A percentile compares a stretch with the other conserved stretches of the same genome.
Conservation (phyloP, 2,888 invertebrate species). For the Cephalotes varians region DNA sequence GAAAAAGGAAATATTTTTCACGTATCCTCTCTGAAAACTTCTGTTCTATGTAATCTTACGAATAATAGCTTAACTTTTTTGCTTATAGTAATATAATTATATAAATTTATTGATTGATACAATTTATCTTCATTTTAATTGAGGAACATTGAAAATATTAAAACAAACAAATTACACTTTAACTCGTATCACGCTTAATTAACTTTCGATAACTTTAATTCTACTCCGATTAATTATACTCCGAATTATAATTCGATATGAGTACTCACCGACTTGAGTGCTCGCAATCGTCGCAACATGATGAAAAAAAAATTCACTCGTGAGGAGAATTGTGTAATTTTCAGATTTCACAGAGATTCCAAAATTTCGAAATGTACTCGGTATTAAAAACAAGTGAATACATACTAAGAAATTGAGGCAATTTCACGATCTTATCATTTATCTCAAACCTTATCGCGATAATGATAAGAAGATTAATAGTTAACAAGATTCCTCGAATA, state of each 20-base stretch:
- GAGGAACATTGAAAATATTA: not conserved
- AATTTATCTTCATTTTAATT: not conserved
- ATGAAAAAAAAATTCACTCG: conserved; percentile 10
- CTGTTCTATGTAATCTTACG: not conserved
- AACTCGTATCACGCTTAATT: not conserved
- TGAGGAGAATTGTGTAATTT: conserved; percentile 23
- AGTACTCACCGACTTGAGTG: conserved; percentile 77
- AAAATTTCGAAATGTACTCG: conserved; percentile 9
- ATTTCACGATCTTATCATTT: conserved; percentile 63
- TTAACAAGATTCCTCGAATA: not conserved
- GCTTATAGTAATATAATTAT: not conserved
- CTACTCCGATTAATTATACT: not conserved
- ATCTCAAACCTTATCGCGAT: conserved; percentile 71
- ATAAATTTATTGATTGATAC: not conserved
- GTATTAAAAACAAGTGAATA: conserved; percentile 31
- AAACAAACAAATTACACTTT: conserved; percentile 2
- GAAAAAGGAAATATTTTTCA: not conserved
- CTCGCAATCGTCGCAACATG: conserved; percentile 78
- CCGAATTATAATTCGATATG: not conserved
- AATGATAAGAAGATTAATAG: conserved; percentile 64
- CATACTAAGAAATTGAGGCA: not conserved
- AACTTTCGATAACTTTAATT: not conserved
- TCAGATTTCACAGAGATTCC: not conserved
- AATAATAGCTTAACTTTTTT: not conserved
- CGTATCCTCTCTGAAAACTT: not conserved